These are phyloP conservation scores for Chloroceryle aenea DNA, from an alignment of 2,113 vertebrate genomes.

Conservation along the genomic window DNA sequence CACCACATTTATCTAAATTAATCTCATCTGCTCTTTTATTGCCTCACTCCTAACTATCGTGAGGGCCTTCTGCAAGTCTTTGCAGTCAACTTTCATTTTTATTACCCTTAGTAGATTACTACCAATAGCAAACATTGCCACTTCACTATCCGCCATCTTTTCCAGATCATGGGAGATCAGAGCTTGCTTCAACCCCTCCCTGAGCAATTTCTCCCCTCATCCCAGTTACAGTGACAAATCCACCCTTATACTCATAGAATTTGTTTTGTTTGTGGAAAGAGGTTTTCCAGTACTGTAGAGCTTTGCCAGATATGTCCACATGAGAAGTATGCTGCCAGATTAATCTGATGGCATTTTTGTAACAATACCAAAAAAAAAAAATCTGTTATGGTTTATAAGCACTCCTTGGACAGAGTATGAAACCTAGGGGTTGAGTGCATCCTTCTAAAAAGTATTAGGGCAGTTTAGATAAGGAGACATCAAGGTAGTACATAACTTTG, in stretches of 20 bases:
- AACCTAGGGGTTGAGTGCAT: background rate
- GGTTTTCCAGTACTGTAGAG: background rate
- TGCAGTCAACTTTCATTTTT: slow-evolving; percentile 6
- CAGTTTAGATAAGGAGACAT: background rate
- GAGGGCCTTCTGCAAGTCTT: background rate
- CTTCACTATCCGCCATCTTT: background rate
- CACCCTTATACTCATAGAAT: background rate
- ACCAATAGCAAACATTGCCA: background rate
- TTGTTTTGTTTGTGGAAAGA: background rate
- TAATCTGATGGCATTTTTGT: background rate
- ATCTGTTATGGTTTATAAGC: background rate
- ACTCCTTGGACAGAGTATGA: background rate
- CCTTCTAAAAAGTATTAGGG: background rate
- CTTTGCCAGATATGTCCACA: background rate
- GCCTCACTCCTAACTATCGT: background rate
- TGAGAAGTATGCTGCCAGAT: background rate
- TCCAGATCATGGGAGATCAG: background rate
- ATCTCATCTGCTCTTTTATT: background rate
- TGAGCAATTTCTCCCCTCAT: background rate
- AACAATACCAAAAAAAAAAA: background rate
- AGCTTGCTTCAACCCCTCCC: background rate
- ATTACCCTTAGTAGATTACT: background rate
- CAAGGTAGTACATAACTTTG: background rate
- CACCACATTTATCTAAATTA: slow-evolving; percentile 19
- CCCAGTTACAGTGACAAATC: background rate